phyloP scores from a whole-genome alignment of 1,140 invertebrate species.

The Penaeus vannamei region DNA sequence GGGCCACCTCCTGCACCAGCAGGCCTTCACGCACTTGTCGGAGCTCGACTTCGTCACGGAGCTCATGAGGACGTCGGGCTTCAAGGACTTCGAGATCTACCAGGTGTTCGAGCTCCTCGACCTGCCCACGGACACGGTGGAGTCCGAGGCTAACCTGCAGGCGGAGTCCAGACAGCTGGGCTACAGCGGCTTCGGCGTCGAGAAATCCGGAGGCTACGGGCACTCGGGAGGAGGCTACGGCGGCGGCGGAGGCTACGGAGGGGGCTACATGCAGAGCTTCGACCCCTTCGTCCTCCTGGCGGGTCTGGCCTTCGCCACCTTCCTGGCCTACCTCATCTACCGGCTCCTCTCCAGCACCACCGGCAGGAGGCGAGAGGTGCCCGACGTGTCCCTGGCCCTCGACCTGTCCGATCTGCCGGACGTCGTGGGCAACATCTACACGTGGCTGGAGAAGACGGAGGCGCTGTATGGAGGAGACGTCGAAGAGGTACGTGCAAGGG shows the following conservation, averaged over 20 bases:
- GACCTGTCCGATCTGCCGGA: slow-evolving; percentile 52
- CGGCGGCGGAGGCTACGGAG: background rate
- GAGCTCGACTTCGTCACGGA: slow-evolving; percentile 55
- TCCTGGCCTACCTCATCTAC: slow-evolving; percentile 59
- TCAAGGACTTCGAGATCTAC: slow-evolving; percentile 51
- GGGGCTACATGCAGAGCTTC: slow-evolving; percentile 56
- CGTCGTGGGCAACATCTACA: slow-evolving; percentile 51
- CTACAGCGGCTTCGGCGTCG: background rate
- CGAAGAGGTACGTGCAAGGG: slow-evolving; percentile 9
- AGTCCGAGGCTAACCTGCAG: background rate
- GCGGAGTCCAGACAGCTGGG: slow-evolving; percentile 40
- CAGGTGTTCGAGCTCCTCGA: slow-evolving; percentile 48
- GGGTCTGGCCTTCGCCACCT: slow-evolving; percentile 56
- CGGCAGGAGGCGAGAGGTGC: slow-evolving; percentile 11
- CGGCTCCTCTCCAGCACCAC: slow-evolving; percentile 52
- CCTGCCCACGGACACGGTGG: slow-evolving; percentile 19
- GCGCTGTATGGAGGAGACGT: background rate
- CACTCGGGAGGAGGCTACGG: slow-evolving; percentile 45
- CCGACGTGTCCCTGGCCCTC: slow-evolving; percentile 40
- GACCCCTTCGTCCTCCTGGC: slow-evolving; percentile 58
- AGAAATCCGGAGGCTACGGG: slow-evolving; percentile 58
- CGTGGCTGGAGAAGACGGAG: slow-evolving; percentile 48
- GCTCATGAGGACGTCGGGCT: slow-evolving; percentile 51
- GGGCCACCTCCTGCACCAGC: slow-evolving; percentile 32
- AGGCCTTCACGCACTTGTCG: slow-evolving; percentile 50